Conservation (phyloP, 2,888 invertebrate species). For the Doris montereyensis region DNA sequence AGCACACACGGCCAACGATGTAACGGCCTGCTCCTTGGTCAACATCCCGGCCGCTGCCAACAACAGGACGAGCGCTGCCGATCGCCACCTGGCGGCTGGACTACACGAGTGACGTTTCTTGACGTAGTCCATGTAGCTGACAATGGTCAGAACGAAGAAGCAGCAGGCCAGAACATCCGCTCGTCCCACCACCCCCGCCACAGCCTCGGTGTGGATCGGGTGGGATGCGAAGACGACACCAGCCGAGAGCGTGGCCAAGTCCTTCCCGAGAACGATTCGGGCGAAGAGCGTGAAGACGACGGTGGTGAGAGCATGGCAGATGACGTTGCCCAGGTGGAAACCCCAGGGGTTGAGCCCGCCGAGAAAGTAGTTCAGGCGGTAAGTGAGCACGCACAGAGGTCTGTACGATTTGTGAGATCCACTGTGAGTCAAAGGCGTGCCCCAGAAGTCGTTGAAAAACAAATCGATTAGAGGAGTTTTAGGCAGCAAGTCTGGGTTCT, state of each 20-base stretch:
- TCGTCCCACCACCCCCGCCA: slow-evolving; percentile 89
- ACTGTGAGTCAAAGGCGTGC: slow-evolving; percentile 90
- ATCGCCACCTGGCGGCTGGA: slow-evolving; percentile 67
- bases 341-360: slow-evolving; percentile 76
- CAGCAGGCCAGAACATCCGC: slow-evolving; percentile 94
- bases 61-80: slow-evolving; percentile 79
- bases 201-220: slow-evolving; percentile 97
- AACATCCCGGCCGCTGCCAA: slow-evolving; percentile 87
- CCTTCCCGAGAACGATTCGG: slow-evolving; percentile 52
- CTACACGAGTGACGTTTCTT: slow-evolving; percentile 46
- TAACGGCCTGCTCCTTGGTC: slow-evolving; percentile 96
- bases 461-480: slow-evolving; percentile 84
- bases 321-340: slow-evolving; percentile 88
- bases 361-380: slow-evolving; percentile 87
- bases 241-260: slow-evolving; percentile 67
- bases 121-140: slow-evolving; percentile 81
- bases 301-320: slow-evolving; percentile 89
- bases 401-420: slow-evolving; percentile 98
- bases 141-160: slow-evolving; percentile 89
- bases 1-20: slow-evolving; percentile 90
- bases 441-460: slow-evolving; percentile 97
- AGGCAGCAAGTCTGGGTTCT: slow-evolving; percentile 92
- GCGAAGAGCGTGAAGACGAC: slow-evolving; percentile 86
- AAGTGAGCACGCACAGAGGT: slow-evolving; percentile 90
- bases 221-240: slow-evolving; percentile 93